Conservation (phyloP, 2,888 invertebrate genomes). For the Pachymerium ferrugineum region DNA sequence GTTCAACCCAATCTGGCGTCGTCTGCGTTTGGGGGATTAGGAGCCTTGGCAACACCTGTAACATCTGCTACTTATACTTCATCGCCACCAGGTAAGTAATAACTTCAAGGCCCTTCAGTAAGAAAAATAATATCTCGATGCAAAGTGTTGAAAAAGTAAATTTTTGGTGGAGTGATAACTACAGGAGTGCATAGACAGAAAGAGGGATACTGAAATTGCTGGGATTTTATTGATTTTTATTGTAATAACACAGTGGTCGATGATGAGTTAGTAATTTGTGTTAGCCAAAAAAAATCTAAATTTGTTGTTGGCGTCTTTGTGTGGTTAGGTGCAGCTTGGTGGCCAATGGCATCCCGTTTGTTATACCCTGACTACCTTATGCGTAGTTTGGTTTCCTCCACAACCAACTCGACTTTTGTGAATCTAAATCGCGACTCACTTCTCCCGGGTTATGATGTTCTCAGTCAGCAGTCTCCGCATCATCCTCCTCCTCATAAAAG, state of each 20-base stretch:
- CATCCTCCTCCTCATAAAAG: constrained; percentile 29
- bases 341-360: constrained; percentile 83
- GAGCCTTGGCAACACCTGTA: constrained; percentile 13
- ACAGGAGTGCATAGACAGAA: no score
- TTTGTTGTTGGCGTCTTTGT: constrained; percentile 19
- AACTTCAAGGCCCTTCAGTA: neutral
- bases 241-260: neutral
- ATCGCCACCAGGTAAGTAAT: constrained; percentile 16
- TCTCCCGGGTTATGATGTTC: constrained; percentile 29
- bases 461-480: constrained; percentile 28
- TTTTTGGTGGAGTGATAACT: neutral
- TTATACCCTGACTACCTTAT: constrained; percentile 78
- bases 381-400: constrained; percentile 22
- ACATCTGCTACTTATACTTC: constrained; percentile 23
- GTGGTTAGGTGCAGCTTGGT: constrained; percentile 71
- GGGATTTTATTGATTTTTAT: neutral
- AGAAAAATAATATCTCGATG: neutral
- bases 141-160: neutral
- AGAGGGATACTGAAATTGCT: no score
- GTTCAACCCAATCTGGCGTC: constrained; percentile 24
- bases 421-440: constrained; percentile 27
- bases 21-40: constrained; percentile 22
- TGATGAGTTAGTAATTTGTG: neutral
- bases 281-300: neutral
- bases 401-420: constrained; percentile 28